Base-by-base conservation (phyloP, 1,140 invertebrate species). In the Gryon sp. region DNA sequence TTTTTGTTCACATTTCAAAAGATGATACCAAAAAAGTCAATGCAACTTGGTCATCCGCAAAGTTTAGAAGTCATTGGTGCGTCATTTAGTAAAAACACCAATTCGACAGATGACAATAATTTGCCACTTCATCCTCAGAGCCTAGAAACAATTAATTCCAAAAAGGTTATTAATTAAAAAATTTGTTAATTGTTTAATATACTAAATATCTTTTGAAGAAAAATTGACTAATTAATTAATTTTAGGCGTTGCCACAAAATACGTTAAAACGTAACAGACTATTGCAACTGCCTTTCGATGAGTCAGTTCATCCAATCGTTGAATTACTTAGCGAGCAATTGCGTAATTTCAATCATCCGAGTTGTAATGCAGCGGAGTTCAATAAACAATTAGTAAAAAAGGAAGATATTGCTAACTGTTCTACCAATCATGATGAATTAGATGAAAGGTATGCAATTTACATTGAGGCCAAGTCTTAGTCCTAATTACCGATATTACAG, bases 291-390 rank as follows among this genome's bases (percentile, higher is more conserved):
- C 92, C 92, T 93, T 93, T 80, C 92, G 93, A 38, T 94, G 93
- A 95, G 83, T 94, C 95, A 15, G 94, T 95, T 0, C 94, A 95
- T 87, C 93, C 94, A 0, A 95, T 96, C 80, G 94, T 93, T 2
- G 94, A 96, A 88, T 94, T 95, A 82, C 93, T 92, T 12, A 94
- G 95, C 82, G 94, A 95, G 86, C 94, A 93, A 88, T 87, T 88
- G 60, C 74, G 81, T 45, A 84, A 86, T 72, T 87, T 88, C 53
- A 89, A 79, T 76, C 77, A 83, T 6, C 80, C 80, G 11, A 82
- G 80, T 36, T 86, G 72, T 22, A 84, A 80, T 32, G 32, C 86
- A 9, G 90, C 92, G 73, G 92, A 92, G 20, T 93, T 92, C 0
- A 92, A 92, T 79, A 92, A 90, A 52, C 90, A 92, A 0, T 90